Base-by-base conservation (phyloP, 2,113 vertebrate genomes). In the Sitta europaea region DNA sequence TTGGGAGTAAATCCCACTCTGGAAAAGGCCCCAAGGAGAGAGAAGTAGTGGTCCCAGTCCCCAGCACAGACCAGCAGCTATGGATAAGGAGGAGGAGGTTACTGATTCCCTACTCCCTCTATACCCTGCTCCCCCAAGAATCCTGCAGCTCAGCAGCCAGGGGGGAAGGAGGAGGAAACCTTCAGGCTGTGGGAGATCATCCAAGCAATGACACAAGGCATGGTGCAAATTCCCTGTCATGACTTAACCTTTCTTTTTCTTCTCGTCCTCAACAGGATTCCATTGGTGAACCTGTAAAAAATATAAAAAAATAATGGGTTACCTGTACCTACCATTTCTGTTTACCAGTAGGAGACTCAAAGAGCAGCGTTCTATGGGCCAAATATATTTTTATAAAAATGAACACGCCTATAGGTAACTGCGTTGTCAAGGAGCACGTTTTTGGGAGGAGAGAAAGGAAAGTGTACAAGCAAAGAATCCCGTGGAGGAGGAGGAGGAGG, bases 321-420 rank as follows among this genome's bases (percentile, higher is more conserved):
- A 97, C 97, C 97, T 93, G 88, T 94, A 97, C 98, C 98, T 97
- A 94, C 98, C 97, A 94, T 98, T 98, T 98, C 98, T 98, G 98
- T 98, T 98, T 98, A 98, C 98, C 97, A 96, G 97, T 92, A 98
- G 98, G 98, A 97, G 96, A 97, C 98, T 98, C 97, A 95, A 97
- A 94, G 94, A 98, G 96, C 98, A 98, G 98, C 98, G 97, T 98
- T 97, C 97, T 98, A 97, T 98, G 98, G 98, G 99, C 99, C 98
- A 99, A 98, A 98, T 99, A 98, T 99, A 99, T 99, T 99, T 99
- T 99, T 99, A 98, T 99, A 99, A 97, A 97, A 97, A 98, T 97
- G 97, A 98, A 97, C 98, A 97, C 42, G 98, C 97, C 98, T 97
- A 88, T 90, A 98, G 97, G 97, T 70, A 92, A 95, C 88, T 96